phyloP scores from a whole-genome alignment of 2,797 vertebrate genomes.

The Tokudaia muenninki region DNA sequence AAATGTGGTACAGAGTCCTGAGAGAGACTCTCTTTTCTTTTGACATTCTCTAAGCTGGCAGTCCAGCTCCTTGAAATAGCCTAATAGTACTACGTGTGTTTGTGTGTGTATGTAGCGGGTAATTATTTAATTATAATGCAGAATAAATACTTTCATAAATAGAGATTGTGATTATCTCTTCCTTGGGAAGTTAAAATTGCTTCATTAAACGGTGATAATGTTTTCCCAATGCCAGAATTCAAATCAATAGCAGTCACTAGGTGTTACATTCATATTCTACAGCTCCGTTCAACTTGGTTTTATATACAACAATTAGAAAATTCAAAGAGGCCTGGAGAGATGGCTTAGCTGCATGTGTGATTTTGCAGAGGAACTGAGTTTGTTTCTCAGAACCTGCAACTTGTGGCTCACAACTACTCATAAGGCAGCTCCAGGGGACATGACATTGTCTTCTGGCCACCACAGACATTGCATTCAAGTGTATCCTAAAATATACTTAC shows the following conservation, averaged over 20 bases:
- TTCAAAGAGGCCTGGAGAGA: background rate
- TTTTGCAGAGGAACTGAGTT: background rate
- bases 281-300: background rate
- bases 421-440: background rate
- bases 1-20: background rate
- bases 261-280: background rate
- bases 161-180: background rate
- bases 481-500: background rate
- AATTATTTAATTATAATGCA: slow-evolving; percentile 6
- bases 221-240: slow-evolving; percentile 15
- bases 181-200: slow-evolving; percentile 13
- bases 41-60: accelerated
- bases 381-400: background rate
- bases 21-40: background rate
- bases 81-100: background rate
- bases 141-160: slow-evolving; percentile 33
- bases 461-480: background rate
- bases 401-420: background rate
- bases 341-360: background rate
- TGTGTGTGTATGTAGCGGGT: background rate
- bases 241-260: slow-evolving; percentile 6
- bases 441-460: background rate
- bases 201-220: slow-evolving; percentile 4
- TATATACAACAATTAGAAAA: background rate
- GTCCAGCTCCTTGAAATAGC: background rate